Conservation (phyloP, 2,888 invertebrate species). For the Drosophila borborema region DNA sequence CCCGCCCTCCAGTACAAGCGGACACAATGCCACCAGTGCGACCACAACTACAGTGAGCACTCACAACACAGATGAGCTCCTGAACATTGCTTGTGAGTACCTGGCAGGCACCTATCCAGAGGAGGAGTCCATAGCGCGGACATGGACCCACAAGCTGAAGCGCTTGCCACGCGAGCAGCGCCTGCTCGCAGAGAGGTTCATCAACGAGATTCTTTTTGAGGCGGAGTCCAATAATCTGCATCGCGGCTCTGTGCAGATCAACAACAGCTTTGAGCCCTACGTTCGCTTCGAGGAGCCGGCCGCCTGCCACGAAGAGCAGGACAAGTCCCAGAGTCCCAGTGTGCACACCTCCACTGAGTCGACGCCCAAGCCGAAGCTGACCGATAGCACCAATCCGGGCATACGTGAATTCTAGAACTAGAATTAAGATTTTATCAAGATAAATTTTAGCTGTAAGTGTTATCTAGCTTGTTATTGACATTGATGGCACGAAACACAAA, state of each 20-base stretch:
- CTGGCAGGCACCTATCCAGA: slow-evolving; percentile 80
- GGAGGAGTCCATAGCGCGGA: slow-evolving; percentile 82
- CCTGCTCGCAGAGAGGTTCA: slow-evolving; percentile 83
- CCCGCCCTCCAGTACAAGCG: slow-evolving; percentile 41
- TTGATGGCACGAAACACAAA: slow-evolving; percentile 28
- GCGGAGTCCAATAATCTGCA: slow-evolving; percentile 83
- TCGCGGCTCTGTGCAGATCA: slow-evolving; percentile 83
- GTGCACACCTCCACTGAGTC: slow-evolving; percentile 75
- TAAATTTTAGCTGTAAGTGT: slow-evolving; percentile 53
- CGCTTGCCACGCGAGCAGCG: slow-evolving; percentile 81
- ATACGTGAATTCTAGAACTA: slow-evolving; percentile 55
- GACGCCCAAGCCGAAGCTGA: slow-evolving; percentile 55
- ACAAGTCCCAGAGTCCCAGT: slow-evolving; percentile 81
- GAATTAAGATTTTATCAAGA: background rate
- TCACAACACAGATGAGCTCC: slow-evolving; percentile 76
- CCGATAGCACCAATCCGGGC: slow-evolving; percentile 35
- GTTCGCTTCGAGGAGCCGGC: slow-evolving; percentile 78
- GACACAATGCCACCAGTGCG: slow-evolving; percentile 11
- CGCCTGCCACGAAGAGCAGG: slow-evolving; percentile 67
- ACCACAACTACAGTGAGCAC: slow-evolving; percentile 34
- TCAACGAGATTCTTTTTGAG: slow-evolving; percentile 83
- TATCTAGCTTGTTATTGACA: slow-evolving; percentile 67
- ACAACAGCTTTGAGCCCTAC: slow-evolving; percentile 82
- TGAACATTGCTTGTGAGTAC: slow-evolving; percentile 82
- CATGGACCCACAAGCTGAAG: slow-evolving; percentile 83